Evolutionary conservation across 2,888 invertebrate genomes (phyloP), one percentile per base, ranked within the genome.

Genomic region (Chrysina gloriosa): DNA sequence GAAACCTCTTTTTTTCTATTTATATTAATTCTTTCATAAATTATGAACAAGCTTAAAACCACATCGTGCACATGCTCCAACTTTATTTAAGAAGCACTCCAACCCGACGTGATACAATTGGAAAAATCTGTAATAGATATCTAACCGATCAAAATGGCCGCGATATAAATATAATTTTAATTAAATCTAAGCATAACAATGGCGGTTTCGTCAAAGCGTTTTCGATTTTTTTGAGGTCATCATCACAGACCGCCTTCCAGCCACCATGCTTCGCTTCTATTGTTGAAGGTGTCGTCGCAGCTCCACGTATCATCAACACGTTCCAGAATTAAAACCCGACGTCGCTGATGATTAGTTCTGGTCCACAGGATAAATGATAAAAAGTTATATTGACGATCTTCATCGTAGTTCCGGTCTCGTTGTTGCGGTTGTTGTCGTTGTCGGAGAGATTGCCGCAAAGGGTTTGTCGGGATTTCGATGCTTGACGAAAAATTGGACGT

Each of bases 71-170:
- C n/a, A n/a, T n/a, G n/a, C n/a, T n/a, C n/a, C n/a, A n/a, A n/a
- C n/a, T n/a, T n/a, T n/a, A n/a, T n/a, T n/a, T n/a, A n/a, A n/a
- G n/a, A n/a, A n/a, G n/a, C n/a, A n/a, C n/a, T n/a, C n/a, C n/a
- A n/a, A n/a, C n/a, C n/a, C n/a, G n/a, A n/a, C n/a, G n/a, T 5
- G 14, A 14, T 14, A 19, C 42, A 42, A 45, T 45, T 45, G 21
- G 19, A 21, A n/a, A n/a, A 45, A 21, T 21, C 45, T 4, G 7
- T 21, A 9, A 21, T 21, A 3, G 42, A 19, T 42, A 45, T 19
- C 36, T 52, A 52, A 52, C 52, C 52, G 52, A 52, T 52, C 52
- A 52, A 52, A 19, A 52, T 52, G 52, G 52, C 52, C 29, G 48
- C 11, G 1, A 19, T 9, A n/a, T 7, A 14, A 16, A 31, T 31